Evolutionary conservation across 2,113 vertebrate genomes (phyloP), one percentile per base, ranked within the genome.

Genomic region (Zeus faber): DNA sequence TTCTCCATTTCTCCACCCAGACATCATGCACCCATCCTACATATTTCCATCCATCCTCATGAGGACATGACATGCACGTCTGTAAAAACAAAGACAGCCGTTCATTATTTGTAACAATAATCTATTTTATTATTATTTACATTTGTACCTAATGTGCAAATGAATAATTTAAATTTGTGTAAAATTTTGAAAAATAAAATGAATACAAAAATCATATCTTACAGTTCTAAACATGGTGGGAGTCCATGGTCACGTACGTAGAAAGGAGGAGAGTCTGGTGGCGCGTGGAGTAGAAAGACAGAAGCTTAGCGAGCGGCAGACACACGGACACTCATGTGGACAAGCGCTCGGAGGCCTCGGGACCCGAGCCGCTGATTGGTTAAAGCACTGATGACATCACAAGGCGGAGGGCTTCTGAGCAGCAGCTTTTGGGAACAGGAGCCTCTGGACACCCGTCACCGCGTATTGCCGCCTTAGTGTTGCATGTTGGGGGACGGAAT

Each of bases 71-170:
- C n/a, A n/a, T n/a, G n/a, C n/a, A n/a, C n/a, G n/a, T n/a, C n/a
- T n/a, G n/a, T n/a, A n/a, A n/a, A n/a, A n/a, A n/a, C n/a, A n/a
- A n/a, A n/a, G n/a, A n/a, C n/a, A n/a, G n/a, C 9, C 20, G 23
- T 46, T 22, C 2, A 10, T 46, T 1, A 22, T 23, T 21, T 22
- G 11, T 21, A 47, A 4, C 13, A 41, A 41, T 6, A 1, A 48
- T 58, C 2, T 39, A 85, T 84, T 70, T 74, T 67, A 83, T 82
- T 81, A 74, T 83, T 87, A 90, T 82, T 88, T 85, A 91, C 85
- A 90, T 83, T 71, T 86, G 85, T 88, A 89, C 83, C 66, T 77
- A 87, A 88, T 89, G 90, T 91, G 90, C 88, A 93, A 93, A 94
- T 88, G 82, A 91, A 90, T 88, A 86, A 87, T 84, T 86, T 81